These are phyloP conservation scores for Lepetodrilus schrolli DNA, from an alignment of 2,888 invertebrate species.

Conservation along the genomic window DNA sequence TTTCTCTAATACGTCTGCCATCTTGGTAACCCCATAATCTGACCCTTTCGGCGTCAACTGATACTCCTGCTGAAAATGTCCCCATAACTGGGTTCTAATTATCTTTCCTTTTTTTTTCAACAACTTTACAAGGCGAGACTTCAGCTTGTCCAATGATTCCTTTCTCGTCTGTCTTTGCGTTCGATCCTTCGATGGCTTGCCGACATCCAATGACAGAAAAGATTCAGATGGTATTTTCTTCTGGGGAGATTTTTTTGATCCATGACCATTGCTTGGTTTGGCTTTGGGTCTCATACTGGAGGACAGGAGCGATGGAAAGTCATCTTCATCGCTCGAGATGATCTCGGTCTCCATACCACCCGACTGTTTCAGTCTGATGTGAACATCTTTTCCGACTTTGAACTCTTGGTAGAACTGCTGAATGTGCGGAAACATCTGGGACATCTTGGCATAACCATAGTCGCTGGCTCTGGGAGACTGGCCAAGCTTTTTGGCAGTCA, in stretches of 20 bases:
- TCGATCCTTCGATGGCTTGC: neutral
- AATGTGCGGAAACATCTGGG: neutral
- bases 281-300: neutral
- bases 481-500: neutral
- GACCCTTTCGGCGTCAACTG: neutral
- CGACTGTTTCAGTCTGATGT: neutral
- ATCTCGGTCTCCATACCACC: neutral
- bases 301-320: neutral
- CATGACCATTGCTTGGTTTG: neutral
- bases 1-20: constrained; percentile 24
- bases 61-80: neutral
- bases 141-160: constrained; percentile 7
- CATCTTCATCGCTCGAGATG: constrained; percentile 9
- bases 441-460: neutral
- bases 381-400: neutral
- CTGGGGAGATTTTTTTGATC: neutral
- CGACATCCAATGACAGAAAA: neutral
- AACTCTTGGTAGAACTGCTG: neutral
- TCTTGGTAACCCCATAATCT: constrained; percentile 28
- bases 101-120: constrained; percentile 17
- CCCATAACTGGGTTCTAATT: neutral
- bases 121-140: neutral
- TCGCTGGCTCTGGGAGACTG: neutral
- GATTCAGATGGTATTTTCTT: neutral
- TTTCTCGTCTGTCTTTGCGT: neutral